These are phyloP conservation scores for Schizopygopsis malacanthus DNA, from an alignment of 2,797 vertebrate genomes.

Conservation along the genomic window DNA sequence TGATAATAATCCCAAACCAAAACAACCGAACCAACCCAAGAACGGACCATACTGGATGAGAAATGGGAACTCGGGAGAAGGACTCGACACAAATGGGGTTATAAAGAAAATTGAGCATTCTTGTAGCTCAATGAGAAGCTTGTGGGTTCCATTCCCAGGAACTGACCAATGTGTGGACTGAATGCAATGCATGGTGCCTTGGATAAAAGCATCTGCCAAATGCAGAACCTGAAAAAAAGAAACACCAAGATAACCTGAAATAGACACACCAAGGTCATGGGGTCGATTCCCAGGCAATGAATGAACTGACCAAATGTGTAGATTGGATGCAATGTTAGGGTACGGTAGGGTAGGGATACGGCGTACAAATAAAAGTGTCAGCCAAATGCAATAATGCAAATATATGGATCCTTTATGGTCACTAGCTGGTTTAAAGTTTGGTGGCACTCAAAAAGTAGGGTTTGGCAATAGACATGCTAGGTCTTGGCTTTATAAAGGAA, in stretches of 20 bases:
- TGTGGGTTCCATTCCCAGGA: neutral
- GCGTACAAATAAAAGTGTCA: neutral
- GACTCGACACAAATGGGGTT: neutral
- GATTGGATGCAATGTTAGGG: neutral
- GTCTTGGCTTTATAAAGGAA: neutral
- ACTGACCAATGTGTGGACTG: too few relatives aligned
- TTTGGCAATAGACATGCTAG: neutral
- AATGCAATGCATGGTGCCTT: too few relatives aligned
- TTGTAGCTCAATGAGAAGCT: neutral
- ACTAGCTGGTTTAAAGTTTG: neutral
- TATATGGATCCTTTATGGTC: neutral
- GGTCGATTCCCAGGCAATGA: too few relatives aligned
- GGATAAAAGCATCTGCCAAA: too few relatives aligned
- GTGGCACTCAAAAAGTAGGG: neutral
- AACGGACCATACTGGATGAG: neutral
- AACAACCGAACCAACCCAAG: neutral
- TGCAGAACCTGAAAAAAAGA: too few relatives aligned
- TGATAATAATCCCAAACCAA: conserved; percentile 9
- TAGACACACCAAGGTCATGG: too few relatives aligned
- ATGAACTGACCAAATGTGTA: neutral
- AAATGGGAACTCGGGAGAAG: neutral
- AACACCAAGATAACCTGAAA: too few relatives aligned
- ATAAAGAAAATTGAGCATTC: neutral
- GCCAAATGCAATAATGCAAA: neutral
- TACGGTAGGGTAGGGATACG: too few relatives aligned